Evolutionary conservation across 2,888 invertebrate genomes (phyloP).

Genomic region (Polydrusus tereticollis): DNA sequence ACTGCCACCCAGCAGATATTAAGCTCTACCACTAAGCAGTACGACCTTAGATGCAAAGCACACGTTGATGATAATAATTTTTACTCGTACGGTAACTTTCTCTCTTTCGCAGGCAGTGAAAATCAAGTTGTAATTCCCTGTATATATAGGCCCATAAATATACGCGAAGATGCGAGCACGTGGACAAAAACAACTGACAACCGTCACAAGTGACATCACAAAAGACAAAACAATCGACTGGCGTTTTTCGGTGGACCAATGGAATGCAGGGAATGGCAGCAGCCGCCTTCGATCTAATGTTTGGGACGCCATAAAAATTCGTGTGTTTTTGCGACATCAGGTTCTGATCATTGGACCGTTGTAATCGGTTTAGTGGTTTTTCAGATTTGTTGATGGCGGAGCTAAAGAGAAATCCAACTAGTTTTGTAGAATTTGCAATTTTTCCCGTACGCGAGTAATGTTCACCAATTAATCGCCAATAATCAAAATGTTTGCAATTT

Average conservation of each 20-base stretch:
- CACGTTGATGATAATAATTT: too few relatives aligned
- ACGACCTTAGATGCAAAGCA: too few relatives aligned
- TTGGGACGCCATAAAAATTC: conserved; percentile 66
- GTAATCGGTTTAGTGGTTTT: too few relatives aligned
- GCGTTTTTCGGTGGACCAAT: conserved; percentile 44
- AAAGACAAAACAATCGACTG: conserved; percentile 45
- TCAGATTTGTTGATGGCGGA: too few relatives aligned
- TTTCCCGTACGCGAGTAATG: not conserved
- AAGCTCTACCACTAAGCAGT: too few relatives aligned
- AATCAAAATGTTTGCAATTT: conserved; percentile 46
- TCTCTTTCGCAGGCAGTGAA: too few relatives aligned
- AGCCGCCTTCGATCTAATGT: conserved; percentile 64
- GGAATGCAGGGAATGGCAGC: conserved; percentile 59
- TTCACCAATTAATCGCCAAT: conserved; percentile 35
- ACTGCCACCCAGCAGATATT: too few relatives aligned
- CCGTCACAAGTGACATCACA: conserved; percentile 41
- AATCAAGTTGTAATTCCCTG: not conserved
- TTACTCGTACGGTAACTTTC: too few relatives aligned
- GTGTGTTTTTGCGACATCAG: conserved; percentile 40
- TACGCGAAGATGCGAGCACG: not conserved
- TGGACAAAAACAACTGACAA: conserved; percentile 40
- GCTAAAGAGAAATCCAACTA: not conserved
- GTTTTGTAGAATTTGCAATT: not conserved
- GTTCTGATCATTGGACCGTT: too few relatives aligned
- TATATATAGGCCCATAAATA: not conserved